Evolutionary conservation across 2,888 invertebrate species (phyloP).

Genomic region (Scaptomyza reducta): DNA sequence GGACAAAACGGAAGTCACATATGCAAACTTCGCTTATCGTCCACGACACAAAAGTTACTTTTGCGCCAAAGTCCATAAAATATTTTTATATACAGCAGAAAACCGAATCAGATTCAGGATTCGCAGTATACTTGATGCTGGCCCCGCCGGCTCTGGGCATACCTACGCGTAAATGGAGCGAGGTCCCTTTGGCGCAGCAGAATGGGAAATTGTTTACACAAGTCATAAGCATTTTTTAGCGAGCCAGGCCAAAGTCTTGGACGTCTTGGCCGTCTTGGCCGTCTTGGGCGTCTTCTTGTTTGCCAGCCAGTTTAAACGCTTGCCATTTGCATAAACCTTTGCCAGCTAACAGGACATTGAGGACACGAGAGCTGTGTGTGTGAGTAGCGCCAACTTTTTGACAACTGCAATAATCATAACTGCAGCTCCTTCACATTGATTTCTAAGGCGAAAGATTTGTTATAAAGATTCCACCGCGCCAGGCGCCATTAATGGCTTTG

Average conservation of each 20-base stretch:
- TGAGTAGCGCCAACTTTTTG: constrained; percentile 52
- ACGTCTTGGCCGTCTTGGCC: constrained; percentile 15
- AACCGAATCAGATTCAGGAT: constrained; percentile 18
- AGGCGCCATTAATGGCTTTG: constrained; percentile 73
- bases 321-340: constrained; percentile 74
- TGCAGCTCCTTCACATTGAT: constrained; percentile 70
- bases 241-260: constrained; percentile 53
- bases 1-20: constrained; percentile 76
- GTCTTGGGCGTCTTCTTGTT: constrained; percentile 37
- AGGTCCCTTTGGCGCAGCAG: constrained; percentile 15
- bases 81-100: constrained; percentile 66
- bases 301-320: constrained; percentile 67
- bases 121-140: constrained; percentile 19
- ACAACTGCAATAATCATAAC: constrained; percentile 79
- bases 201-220: constrained; percentile 73
- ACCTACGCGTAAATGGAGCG: constrained; percentile 70
- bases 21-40: constrained; percentile 69
- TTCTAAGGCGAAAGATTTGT: constrained; percentile 69
- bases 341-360: constrained; percentile 31
- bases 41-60: constrained; percentile 74
- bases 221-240: constrained; percentile 79
- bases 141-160: constrained; percentile 44
- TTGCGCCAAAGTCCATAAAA: constrained; percentile 71
- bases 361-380: constrained; percentile 11
- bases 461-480: constrained; percentile 51